Conservation (phyloP, 2,888 invertebrate genomes). For the Nezara viridula region DNA sequence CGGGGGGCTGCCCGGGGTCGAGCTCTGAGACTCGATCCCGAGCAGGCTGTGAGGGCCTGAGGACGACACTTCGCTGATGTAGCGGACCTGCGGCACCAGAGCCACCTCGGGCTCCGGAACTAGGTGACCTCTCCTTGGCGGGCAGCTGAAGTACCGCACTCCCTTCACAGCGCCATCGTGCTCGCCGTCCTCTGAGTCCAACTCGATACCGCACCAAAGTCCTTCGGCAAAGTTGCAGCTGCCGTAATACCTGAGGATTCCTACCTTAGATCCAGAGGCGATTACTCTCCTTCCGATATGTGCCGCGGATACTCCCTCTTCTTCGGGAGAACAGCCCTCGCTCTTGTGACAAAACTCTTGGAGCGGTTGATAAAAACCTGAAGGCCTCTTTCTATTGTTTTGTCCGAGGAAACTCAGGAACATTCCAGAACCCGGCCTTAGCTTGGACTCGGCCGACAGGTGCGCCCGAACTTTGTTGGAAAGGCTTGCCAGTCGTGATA, state of each 20-base stretch:
- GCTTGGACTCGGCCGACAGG: slow-evolving; percentile 64
- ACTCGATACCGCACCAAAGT: slow-evolving; percentile 77
- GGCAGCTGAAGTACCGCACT: slow-evolving; percentile 76
- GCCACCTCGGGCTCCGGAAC: slow-evolving; percentile 75
- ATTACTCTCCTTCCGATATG: slow-evolving; percentile 69
- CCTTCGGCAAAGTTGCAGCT: slow-evolving; percentile 73
- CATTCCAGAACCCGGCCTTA: slow-evolving; percentile 62
- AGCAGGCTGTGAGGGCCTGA: slow-evolving; percentile 77
- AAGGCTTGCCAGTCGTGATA: slow-evolving; percentile 66
- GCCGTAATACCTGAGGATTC: slow-evolving; percentile 74
- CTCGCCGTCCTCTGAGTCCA: slow-evolving; percentile 73
- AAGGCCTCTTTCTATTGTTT: slow-evolving; percentile 63
- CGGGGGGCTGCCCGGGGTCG: slow-evolving; percentile 64
- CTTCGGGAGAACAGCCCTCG: slow-evolving; percentile 63
- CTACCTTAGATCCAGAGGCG: slow-evolving; percentile 70
- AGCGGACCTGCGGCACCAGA: slow-evolving; percentile 69
- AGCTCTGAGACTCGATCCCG: slow-evolving; percentile 61
- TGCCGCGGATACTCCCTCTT: slow-evolving; percentile 56
- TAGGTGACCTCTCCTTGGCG: slow-evolving; percentile 75
- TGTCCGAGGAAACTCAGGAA: slow-evolving; percentile 61
- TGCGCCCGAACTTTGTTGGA: slow-evolving; percentile 67
- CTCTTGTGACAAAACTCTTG: slow-evolving; percentile 62
- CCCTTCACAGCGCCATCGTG: slow-evolving; percentile 77
- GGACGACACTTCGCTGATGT: slow-evolving; percentile 65
- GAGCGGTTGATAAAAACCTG: slow-evolving; percentile 64